Percentiles rank a stretch among this genome's conserved stretches.
These are phyloP conservation scores for Acleris literana DNA, from an alignment of 2,888 invertebrate genomes.

Conservation along the genomic window DNA sequence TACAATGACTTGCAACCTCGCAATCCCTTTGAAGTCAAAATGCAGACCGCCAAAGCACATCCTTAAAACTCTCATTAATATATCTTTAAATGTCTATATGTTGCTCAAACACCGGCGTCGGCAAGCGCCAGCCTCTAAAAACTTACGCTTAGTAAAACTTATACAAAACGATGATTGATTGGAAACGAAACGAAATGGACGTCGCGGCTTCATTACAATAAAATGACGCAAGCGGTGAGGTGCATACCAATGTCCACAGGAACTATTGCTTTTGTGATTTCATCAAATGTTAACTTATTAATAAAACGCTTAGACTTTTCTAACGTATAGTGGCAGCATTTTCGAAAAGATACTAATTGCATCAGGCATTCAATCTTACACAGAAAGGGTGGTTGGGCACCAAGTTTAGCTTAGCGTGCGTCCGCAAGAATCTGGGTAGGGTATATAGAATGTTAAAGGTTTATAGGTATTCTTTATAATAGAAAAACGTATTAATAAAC, in stretches of 20 bases:
- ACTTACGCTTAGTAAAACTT: conserved; percentile 33
- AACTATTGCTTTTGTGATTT: background rate
- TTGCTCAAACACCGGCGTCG: conserved; percentile 16
- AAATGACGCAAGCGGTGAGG: background rate
- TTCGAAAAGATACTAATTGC: too few species aligned
- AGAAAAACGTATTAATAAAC: too few species aligned
- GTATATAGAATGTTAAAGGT: too few species aligned
- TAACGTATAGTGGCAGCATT: too few species aligned
- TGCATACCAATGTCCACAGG: background rate
- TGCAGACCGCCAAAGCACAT: background rate
- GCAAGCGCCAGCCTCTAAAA: conserved; percentile 22
- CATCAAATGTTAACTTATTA: background rate
- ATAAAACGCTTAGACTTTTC: too few species aligned
- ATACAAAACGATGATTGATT: conserved; percentile 32
- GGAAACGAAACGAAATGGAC: conserved; percentile 21
- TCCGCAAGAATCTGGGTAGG: too few species aligned
- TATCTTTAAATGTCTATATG: conserved; percentile 23
- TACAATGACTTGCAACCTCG: too few species aligned
- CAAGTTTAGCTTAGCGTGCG: too few species aligned
- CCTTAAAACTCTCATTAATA: conserved; percentile 22
- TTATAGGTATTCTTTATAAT: too few species aligned
- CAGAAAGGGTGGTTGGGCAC: too few species aligned
- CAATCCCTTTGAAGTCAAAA: too few species aligned
- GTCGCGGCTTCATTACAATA: conserved; percentile 6
- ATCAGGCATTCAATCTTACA: too few species aligned